Conservation (phyloP, 2,888 invertebrate genomes). For the Cerastis rubricosa region DNA sequence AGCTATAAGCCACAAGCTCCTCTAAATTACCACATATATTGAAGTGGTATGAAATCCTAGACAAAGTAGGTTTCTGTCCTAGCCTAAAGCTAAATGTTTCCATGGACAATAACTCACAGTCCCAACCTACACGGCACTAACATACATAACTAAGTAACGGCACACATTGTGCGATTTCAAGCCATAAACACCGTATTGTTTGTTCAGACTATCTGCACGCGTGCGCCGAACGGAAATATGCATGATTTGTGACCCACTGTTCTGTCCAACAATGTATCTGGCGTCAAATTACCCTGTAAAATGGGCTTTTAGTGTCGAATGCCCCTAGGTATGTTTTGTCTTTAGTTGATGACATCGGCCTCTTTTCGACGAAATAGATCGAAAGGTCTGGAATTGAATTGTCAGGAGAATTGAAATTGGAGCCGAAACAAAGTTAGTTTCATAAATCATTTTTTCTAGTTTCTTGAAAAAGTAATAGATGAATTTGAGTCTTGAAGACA, state of each 20-base stretch:
- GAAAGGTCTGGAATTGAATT: conserved; percentile 3
- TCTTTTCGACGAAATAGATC: conserved; percentile 11
- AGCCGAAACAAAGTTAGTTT: conserved; percentile 1
- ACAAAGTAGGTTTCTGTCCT: background rate
- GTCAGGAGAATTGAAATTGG: conserved; percentile 20
- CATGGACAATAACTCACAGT: conserved; percentile 38
- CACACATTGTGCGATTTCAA: conserved; percentile 56
- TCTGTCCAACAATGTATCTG: conserved; percentile 51
- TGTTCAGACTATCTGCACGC: conserved; percentile 59
- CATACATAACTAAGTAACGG: conserved; percentile 45
- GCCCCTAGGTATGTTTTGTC: background rate
- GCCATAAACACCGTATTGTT: conserved; percentile 64
- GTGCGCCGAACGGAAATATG: conserved; percentile 55
- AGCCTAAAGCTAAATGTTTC: background rate
- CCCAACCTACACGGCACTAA: conserved; percentile 7
- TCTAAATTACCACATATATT: too few species aligned
- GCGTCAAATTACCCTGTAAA: conserved; percentile 48
- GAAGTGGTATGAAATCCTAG: background rate
- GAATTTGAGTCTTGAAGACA: background rate
- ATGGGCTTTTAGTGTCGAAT: conserved; percentile 9
- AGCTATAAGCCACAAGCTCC: too few species aligned
- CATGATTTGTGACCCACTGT: conserved; percentile 63
- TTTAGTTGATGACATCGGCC: conserved; percentile 6
- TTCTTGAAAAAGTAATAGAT: background rate
- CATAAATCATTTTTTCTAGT: background rate